Evolutionary conservation across 1,140 invertebrate species (phyloP).

Genomic region (Laupala kohalensis): DNA sequence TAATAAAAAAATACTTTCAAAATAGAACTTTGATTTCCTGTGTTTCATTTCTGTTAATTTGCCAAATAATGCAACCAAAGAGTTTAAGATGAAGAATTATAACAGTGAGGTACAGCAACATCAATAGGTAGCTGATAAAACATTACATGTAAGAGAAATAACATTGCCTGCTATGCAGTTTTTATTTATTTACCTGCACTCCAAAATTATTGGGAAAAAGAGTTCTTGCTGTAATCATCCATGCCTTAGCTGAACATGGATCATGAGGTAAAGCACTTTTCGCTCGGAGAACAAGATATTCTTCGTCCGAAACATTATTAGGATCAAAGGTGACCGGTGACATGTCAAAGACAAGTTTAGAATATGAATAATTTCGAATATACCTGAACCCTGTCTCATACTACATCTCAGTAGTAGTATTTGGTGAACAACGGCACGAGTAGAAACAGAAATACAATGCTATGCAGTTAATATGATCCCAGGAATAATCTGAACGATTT

Average conservation of each 20-base stretch:
- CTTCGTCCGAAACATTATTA: constrained; percentile 39
- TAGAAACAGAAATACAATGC: too few species aligned
- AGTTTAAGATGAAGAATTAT: constrained; percentile 12
- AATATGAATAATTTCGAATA: too few species aligned
- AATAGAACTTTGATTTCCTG: too few species aligned
- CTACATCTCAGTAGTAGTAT: too few species aligned
- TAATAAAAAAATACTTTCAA: too few species aligned
- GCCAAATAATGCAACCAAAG: constrained; percentile 4
- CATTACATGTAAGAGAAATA: neutral
- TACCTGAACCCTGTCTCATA: too few species aligned
- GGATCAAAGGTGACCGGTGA: neutral
- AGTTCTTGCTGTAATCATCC: constrained; percentile 81
- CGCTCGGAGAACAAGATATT: constrained; percentile 63
- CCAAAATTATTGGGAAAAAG: constrained; percentile 73
- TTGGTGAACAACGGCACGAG: too few species aligned
- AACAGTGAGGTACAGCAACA: constrained; percentile 4
- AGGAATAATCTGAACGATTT: too few species aligned
- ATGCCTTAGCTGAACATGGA: constrained; percentile 68
- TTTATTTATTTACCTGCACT: constrained; percentile 47
- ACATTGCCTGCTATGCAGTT: neutral
- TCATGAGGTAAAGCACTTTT: constrained; percentile 55
- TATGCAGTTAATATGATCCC: too few species aligned
- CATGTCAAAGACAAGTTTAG: too few species aligned
- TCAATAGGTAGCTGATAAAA: too few species aligned
- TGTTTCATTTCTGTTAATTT: neutral